phyloP scores from a whole-genome alignment of 1,140 invertebrate genomes.

The Psilanteris sp. region DNA sequence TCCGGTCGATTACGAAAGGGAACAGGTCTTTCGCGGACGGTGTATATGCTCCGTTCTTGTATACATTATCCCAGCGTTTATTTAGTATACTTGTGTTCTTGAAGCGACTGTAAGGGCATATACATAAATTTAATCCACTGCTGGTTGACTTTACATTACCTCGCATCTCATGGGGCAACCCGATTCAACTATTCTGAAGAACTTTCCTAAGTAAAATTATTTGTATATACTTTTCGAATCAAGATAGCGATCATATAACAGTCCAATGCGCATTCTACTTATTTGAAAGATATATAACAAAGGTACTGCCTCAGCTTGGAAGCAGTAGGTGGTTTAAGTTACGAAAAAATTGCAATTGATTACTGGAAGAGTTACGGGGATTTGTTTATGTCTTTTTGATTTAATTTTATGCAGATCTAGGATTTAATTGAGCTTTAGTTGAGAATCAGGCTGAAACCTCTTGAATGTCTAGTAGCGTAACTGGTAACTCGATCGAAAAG shows the following conservation, averaged over 20 bases:
- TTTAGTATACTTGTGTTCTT: conserved; percentile 74
- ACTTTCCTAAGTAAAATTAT: conserved; percentile 9
- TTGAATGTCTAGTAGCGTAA: conserved; percentile 33
- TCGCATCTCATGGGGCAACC: conserved; percentile 43
- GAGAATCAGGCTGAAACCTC: conserved; percentile 41
- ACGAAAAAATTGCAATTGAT: no score
- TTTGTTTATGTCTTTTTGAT: no score
- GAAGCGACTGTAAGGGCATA: conserved; percentile 68
- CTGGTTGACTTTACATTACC: conserved; percentile 19
- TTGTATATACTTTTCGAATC: no score
- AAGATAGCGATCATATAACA: conserved; percentile 39
- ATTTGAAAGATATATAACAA: no score
- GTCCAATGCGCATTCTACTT: no score
- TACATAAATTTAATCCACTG: conserved; percentile 71
- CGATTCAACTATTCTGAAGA: conserved; percentile 29
- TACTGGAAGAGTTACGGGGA: no score
- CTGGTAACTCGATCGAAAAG: conserved; percentile 40
- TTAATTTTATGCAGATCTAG: conserved; percentile 15
- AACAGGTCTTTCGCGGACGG: conserved; percentile 67
- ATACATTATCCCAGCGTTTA: conserved; percentile 70
- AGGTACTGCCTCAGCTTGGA: no score
- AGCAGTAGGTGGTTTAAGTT: no score
- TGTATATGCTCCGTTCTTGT: conserved; percentile 39
- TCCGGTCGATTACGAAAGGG: conserved; percentile 73
- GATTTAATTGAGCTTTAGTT: conserved; percentile 46